phyloP scores from a whole-genome alignment of 2,888 invertebrate species.

The Pachycephus smyrnensis region DNA sequence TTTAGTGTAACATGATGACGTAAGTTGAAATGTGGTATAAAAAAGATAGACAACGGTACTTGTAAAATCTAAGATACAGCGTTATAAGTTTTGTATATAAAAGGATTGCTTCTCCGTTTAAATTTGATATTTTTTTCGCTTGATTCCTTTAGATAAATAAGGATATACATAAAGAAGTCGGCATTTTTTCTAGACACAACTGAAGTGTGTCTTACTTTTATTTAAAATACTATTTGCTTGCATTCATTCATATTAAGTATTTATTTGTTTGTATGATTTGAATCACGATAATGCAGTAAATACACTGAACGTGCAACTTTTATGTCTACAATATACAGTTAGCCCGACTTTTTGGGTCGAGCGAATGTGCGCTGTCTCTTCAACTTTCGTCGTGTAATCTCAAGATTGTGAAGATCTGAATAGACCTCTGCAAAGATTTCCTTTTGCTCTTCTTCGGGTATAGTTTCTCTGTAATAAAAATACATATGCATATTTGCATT shows the following conservation, averaged over 20 bases:
- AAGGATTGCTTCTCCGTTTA: background rate
- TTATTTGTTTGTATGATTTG: background rate
- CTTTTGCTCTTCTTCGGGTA: slow-evolving; percentile 89
- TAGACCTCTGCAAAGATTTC: slow-evolving; percentile 89
- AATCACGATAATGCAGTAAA: background rate
- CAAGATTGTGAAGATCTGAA: slow-evolving; percentile 78
- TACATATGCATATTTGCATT: slow-evolving; percentile 3
- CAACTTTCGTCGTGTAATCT: slow-evolving; percentile 74
- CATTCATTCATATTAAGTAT: background rate
- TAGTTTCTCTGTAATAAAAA: slow-evolving; percentile 74
- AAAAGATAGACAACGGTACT: background rate
- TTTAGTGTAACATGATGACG: background rate
- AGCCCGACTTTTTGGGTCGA: slow-evolving; percentile 71
- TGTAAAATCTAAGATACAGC: background rate
- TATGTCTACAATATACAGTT: slow-evolving; percentile 24
- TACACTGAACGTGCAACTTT: background rate
- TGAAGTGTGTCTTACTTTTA: background rate
- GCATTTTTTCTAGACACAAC: background rate
- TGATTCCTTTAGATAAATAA: background rate
- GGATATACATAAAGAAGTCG: background rate
- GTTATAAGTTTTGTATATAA: background rate
- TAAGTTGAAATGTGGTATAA: background rate
- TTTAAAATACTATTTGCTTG: background rate
- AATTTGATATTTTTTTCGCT: background rate
- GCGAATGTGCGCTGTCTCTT: slow-evolving; percentile 74